Conservation (phyloP, 2,888 invertebrate genomes). For the Megastigmus dorsalis region DNA sequence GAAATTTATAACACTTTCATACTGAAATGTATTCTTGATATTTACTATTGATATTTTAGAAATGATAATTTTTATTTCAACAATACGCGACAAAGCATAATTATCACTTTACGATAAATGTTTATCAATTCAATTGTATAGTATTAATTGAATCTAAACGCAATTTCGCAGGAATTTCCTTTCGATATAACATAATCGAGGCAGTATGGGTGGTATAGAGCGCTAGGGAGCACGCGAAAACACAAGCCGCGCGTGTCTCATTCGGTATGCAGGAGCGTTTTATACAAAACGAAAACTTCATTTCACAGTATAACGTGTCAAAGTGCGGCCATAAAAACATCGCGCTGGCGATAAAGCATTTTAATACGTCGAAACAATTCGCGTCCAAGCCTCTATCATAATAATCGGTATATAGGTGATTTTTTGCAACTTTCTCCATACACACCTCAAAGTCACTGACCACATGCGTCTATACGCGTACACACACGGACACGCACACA, state of each 20-base stretch:
- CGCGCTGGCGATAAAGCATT: background rate
- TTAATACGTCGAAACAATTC: conserved; percentile 19
- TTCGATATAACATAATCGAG: background rate
- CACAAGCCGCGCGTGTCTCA: background rate
- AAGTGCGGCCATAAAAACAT: conserved; percentile 2
- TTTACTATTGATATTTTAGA: too few species aligned
- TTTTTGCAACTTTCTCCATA: conserved; percentile 24
- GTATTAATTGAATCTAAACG: conserved; percentile 5
- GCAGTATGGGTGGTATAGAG: too few species aligned
- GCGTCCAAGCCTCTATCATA: too few species aligned
- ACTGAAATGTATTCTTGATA: too few species aligned
- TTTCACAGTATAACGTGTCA: conserved; percentile 1
- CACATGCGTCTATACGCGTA: background rate
- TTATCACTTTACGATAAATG: too few species aligned
- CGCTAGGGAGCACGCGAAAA: background rate
- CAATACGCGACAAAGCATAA: background rate
- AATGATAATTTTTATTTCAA: too few species aligned
- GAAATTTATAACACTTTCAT: background rate
- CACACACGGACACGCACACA: too few species aligned
- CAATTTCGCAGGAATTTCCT: background rate
- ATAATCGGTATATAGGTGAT: background rate
- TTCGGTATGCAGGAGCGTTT: background rate
- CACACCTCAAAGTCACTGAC: conserved; percentile 10
- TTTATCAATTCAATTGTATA: background rate
- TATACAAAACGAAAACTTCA: background rate